A percentile compares a stretch with the other conserved stretches of the same genome.
These are phyloP conservation scores for Chymomyza fuscimana DNA, from an alignment of 2,888 invertebrate species.

Conservation along the genomic window DNA sequence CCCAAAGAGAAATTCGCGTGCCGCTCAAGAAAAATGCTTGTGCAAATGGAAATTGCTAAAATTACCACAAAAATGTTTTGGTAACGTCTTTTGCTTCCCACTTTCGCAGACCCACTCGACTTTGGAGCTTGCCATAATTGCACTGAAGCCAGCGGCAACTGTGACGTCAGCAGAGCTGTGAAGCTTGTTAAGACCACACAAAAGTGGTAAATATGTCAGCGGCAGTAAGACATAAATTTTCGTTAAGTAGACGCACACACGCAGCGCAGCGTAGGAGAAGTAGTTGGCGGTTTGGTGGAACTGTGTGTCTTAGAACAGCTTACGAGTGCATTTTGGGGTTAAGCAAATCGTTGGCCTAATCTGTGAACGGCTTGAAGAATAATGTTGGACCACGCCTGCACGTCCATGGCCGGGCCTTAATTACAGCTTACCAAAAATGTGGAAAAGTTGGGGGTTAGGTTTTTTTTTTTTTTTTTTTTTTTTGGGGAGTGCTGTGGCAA, in stretches of 20 bases:
- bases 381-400: slow-evolving; percentile 69
- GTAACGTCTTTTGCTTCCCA: slow-evolving; percentile 29
- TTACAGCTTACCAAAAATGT: slow-evolving; percentile 48
- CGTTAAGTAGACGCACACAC: slow-evolving; percentile 74
- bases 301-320: slow-evolving; percentile 12
- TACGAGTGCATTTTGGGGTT: not conserved
- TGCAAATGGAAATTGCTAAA: slow-evolving; percentile 21
- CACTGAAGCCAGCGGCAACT: slow-evolving; percentile 16
- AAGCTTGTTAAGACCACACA: slow-evolving; percentile 29
- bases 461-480: slow-evolving; percentile 34
- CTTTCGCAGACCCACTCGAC: slow-evolving; percentile 44
- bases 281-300: not conserved
- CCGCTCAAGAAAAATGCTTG: slow-evolving; percentile 3
- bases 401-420: slow-evolving; percentile 46
- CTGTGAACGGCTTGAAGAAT: slow-evolving; percentile 66
- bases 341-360: slow-evolving; percentile 59
- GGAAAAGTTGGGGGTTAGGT: slow-evolving; percentile 27
- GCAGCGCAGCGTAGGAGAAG: slow-evolving; percentile 41
- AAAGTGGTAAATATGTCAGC: slow-evolving; percentile 76
- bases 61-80: slow-evolving; percentile 30
- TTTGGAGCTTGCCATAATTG: slow-evolving; percentile 51
- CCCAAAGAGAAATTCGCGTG: not conserved
- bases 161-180: not conserved
- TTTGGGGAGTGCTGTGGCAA: not conserved
- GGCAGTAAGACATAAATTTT: slow-evolving; percentile 70